Evolutionary conservation across 2,113 vertebrate species (phyloP).

Genomic region (Crotophaga sulcirostris): DNA sequence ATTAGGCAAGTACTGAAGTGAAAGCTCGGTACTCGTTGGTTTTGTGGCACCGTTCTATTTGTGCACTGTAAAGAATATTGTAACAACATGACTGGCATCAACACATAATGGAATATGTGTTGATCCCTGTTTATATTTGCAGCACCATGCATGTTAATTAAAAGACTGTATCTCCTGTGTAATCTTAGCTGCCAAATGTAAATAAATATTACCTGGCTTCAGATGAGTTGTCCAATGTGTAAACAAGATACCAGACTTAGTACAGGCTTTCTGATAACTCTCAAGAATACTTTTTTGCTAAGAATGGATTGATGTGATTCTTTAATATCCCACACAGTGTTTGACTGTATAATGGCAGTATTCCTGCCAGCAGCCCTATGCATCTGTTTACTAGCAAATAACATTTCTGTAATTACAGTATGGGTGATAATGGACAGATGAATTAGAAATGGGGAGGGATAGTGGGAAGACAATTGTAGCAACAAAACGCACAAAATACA

Average conservation of each 20-base stretch:
- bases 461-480: conserved; percentile 16
- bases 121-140: conserved; percentile 44
- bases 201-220: conserved; percentile 17
- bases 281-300: neutral
- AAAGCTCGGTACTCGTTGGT: neutral
- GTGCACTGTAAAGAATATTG: neutral
- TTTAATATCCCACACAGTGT: conserved; percentile 48
- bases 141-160: conserved; percentile 65
- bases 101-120: conserved; percentile 5
- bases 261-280: conserved; percentile 27
- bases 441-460: neutral
- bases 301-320: neutral
- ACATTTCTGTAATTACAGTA: conserved; percentile 56
- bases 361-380: conserved; percentile 18
- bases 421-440: neutral
- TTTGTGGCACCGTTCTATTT: neutral
- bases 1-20: neutral
- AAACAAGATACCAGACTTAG: conserved; percentile 41
- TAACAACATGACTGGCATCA: conserved; percentile 42
- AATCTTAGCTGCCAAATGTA: conserved; percentile 20
- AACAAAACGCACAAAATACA: neutral
- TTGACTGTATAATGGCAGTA: conserved; percentile 40
- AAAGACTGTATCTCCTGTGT: neutral
- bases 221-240: conserved; percentile 31
- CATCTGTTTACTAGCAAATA: conserved; percentile 38